Evolutionary conservation across 2,113 vertebrate genomes (phyloP).

Genomic region (Colius striatus): DNA sequence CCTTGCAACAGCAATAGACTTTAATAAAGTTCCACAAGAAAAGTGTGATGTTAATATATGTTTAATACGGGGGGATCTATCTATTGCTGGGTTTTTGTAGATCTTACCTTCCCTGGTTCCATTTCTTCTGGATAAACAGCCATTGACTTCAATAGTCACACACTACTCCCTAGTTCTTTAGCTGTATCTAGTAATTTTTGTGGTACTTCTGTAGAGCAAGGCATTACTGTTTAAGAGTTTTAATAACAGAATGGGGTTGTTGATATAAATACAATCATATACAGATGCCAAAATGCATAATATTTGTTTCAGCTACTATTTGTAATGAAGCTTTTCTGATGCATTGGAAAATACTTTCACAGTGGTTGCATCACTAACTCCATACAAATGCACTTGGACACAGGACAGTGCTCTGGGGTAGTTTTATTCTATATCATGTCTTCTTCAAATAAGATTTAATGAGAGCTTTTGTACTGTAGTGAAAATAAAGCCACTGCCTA

Average conservation of each 20-base stretch:
- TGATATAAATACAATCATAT: background rate
- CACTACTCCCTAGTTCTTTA: background rate
- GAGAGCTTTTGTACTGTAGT: background rate
- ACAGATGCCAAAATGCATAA: fast-evolving
- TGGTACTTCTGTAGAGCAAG: background rate
- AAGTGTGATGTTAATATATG: background rate
- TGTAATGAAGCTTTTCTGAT: background rate
- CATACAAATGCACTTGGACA: background rate
- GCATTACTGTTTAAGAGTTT: background rate
- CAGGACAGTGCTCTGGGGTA: background rate
- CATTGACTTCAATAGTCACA: background rate
- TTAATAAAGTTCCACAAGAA: background rate
- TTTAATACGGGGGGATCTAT: background rate
- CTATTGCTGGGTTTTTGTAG: background rate
- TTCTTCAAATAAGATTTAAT: background rate
- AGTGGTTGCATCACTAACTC: background rate
- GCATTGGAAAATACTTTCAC: background rate
- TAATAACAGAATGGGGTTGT: background rate
- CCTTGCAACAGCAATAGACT: background rate
- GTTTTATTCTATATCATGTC: background rate
- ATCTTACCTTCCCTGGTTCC: background rate
- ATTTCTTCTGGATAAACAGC: background rate
- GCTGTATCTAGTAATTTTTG: background rate
- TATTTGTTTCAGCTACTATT: background rate
- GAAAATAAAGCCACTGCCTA: background rate